Percentiles rank a stretch among this genome's conserved stretches.
Conservation (phyloP, 2,797 vertebrate species). For the Xyrichtys novacula region DNA sequence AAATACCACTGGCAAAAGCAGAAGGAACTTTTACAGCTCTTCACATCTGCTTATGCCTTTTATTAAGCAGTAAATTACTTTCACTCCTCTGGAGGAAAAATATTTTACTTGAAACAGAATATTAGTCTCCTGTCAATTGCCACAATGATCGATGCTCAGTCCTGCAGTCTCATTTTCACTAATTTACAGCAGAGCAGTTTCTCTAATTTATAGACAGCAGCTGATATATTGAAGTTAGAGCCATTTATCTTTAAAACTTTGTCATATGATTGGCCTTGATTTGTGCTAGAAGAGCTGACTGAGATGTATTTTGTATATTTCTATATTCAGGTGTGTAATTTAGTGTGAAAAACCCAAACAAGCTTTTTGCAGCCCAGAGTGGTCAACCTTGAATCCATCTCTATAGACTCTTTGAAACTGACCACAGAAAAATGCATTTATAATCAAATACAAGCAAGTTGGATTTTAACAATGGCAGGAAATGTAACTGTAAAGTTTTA, state of each 20-base stretch:
- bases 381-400: neutral
- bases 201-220: neutral
- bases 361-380: neutral
- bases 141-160: neutral
- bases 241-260: neutral
- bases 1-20: constrained; percentile 41
- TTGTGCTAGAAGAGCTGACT: neutral
- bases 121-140: neutral
- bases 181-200: neutral
- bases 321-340: neutral
- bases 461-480: too few relatives aligned
- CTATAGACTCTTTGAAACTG: too few relatives aligned
- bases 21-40: constrained; percentile 24
- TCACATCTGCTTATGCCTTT: constrained; percentile 56
- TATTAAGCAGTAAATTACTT: constrained; percentile 46
- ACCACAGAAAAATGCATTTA: too few relatives aligned
- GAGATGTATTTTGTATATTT: neutral
- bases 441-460: too few relatives aligned
- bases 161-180: constrained; percentile 4
- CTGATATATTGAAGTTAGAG: neutral
- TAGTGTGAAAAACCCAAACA: neutral
- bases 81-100: constrained; percentile 27
- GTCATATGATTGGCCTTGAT: neutral
- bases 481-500: too few relatives aligned
- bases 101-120: constrained; percentile 29